A percentile compares a stretch with the other conserved stretches of the same genome.
phyloP scores from a whole-genome alignment of 1,140 invertebrate species.

The Drosophila nikananu region DNA sequence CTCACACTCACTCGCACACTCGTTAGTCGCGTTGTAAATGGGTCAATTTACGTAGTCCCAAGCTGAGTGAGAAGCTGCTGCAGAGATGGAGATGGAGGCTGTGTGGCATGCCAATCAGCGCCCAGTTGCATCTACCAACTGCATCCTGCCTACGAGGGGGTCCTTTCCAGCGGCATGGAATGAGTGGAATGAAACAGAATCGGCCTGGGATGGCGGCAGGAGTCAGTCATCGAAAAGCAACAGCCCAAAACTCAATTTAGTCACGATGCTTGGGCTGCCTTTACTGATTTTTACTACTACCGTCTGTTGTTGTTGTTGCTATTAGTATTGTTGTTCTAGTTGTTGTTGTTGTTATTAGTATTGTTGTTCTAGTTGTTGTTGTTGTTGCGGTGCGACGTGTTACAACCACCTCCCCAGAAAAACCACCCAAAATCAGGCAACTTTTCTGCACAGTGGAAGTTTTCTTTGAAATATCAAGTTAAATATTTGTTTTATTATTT shows the following conservation, averaged over 20 bases:
- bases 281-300: conserved; percentile 39
- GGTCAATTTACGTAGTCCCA: conserved; percentile 30
- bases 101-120: conserved; percentile 30
- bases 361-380: background rate
- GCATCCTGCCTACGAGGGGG: background rate
- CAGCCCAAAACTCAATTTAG: conserved; percentile 78
- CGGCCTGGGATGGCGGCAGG: conserved; percentile 4
- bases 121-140: conserved; percentile 8
- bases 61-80: background rate
- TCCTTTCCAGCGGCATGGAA: background rate
- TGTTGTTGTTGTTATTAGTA: conserved; percentile 8
- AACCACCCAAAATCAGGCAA: background rate
- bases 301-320: conserved; percentile 11
- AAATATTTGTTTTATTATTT: background rate
- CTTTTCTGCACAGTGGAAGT: background rate
- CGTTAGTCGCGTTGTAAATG: conserved; percentile 32
- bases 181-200: conserved; percentile 15
- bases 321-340: background rate
- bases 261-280: conserved; percentile 39
- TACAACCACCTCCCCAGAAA: background rate
- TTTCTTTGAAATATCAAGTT: no score
- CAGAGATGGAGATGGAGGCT: background rate
- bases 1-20: background rate
- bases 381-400: conserved; percentile 3
- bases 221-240: conserved; percentile 69